Evolutionary conservation across 2,113 vertebrate genomes (phyloP).

Genomic region (Sander lucioperca): DNA sequence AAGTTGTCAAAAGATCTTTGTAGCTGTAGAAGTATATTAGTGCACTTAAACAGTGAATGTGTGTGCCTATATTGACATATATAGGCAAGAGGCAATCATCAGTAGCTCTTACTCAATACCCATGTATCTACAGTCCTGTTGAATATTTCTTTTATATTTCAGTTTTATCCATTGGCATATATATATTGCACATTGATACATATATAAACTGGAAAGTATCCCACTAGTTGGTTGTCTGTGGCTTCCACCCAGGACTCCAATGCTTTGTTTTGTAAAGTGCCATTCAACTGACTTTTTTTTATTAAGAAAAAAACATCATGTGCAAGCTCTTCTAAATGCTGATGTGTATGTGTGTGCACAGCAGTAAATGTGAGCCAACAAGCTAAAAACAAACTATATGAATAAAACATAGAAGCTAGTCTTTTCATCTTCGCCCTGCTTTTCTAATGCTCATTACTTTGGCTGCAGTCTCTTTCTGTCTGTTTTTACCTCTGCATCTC

Average conservation of each 20-base stretch:
- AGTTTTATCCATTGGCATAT: background rate
- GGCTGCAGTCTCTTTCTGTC: constrained; percentile 56
- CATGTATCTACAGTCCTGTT: background rate
- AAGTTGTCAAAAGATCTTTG: background rate
- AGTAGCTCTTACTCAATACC: background rate
- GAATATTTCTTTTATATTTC: background rate
- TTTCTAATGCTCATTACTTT: constrained; percentile 78
- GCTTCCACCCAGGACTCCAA: constrained; percentile 26
- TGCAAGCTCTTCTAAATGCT: constrained; percentile 45
- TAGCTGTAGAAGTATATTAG: background rate
- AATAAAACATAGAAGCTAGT: constrained; percentile 76
- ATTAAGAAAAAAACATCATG: constrained; percentile 20
- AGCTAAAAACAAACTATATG: constrained; percentile 79
- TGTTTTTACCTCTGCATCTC: constrained; percentile 44
- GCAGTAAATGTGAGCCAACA: constrained; percentile 63
- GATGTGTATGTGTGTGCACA: constrained; percentile 59
- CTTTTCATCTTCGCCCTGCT: constrained; percentile 76
- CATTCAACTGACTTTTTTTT: constrained; percentile 40
- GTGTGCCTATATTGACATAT: background rate
- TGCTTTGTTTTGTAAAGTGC: constrained; percentile 45
- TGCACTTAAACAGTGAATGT: background rate
- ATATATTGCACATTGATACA: no score
- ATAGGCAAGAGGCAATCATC: background rate
- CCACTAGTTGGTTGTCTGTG: background rate
- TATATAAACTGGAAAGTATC: constrained; percentile 1